A percentile compares a stretch with the other conserved stretches of the same genome.
phyloP scores from a whole-genome alignment of 1,140 invertebrate species.

The Medauroidea extradentata region DNA sequence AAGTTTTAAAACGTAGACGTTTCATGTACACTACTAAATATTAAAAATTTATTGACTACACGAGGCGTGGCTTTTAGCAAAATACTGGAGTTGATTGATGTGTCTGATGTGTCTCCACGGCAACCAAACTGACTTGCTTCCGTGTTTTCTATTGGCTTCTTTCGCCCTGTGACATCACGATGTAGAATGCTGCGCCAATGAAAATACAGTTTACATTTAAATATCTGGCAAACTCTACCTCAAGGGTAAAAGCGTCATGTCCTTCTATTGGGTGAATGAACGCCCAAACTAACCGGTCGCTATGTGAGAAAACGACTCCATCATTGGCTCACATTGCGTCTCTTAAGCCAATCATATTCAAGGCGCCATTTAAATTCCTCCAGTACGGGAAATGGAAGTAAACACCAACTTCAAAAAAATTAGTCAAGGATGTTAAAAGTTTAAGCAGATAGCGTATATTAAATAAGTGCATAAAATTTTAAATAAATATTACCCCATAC shows the following conservation, averaged over 20 bases:
- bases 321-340: slow-evolving; percentile 6
- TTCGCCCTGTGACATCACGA: slow-evolving; percentile 16
- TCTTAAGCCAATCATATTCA: slow-evolving; percentile 11
- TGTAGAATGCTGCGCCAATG: slow-evolving; percentile 8
- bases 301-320: slow-evolving; percentile 10
- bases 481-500: too few relatives aligned
- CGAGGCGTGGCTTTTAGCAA: slow-evolving; percentile 22
- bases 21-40: slow-evolving; percentile 16
- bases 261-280: slow-evolving; percentile 16
- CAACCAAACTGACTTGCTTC: slow-evolving; percentile 10
- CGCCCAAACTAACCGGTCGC: slow-evolving; percentile 12
- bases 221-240: neutral
- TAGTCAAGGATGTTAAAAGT: neutral
- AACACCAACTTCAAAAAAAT: neutral
- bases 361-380: slow-evolving; percentile 15
- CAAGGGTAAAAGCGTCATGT: slow-evolving; percentile 12
- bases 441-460: neutral
- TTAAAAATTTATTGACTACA: slow-evolving; percentile 20
- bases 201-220: slow-evolving; percentile 13
- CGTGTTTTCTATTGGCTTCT: slow-evolving; percentile 13
- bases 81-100: slow-evolving; percentile 22
- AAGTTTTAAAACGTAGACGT: slow-evolving; percentile 4
- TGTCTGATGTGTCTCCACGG: slow-evolving; percentile 15
- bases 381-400: slow-evolving; percentile 6
- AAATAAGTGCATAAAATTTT: too few relatives aligned